Evolutionary conservation across 2,888 invertebrate species (phyloP).

Genomic region (Belgica antarctica): DNA sequence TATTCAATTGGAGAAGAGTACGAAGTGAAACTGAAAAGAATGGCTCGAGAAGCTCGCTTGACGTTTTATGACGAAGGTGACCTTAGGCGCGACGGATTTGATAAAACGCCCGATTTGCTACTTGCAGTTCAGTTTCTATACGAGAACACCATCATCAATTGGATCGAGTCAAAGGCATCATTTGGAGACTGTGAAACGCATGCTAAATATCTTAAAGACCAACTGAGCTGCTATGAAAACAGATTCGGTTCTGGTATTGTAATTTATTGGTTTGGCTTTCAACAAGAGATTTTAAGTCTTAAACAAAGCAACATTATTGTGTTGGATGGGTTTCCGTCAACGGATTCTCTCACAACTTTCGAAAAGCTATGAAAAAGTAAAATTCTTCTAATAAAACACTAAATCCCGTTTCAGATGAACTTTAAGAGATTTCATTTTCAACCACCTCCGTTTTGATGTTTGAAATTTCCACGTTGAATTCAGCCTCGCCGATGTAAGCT

Average conservation of each 20-base stretch:
- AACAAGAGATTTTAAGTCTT: conserved; percentile 61
- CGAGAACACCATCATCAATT: conserved; percentile 81
- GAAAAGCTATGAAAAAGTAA: conserved; percentile 3
- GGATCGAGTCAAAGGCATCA: conserved; percentile 96
- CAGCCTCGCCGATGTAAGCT: conserved; percentile 3
- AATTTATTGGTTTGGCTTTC: conserved; percentile 93
- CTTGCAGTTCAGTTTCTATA: conserved; percentile 84
- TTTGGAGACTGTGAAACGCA: conserved; percentile 85
- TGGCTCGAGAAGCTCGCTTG: conserved; percentile 58
- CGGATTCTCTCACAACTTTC: conserved; percentile 54
- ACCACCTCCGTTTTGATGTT: neutral
- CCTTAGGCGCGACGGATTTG: conserved; percentile 78
- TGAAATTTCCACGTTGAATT: conserved; percentile 28
- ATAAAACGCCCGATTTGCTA: conserved; percentile 93
- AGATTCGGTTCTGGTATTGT: conserved; percentile 90
- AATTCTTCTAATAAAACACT: neutral
- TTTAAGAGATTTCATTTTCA: neutral
- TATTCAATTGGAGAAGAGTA: conserved; percentile 81
- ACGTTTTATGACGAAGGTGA: conserved; percentile 74
- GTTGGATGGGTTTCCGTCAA: conserved; percentile 59
- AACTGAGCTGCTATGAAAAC: conserved; percentile 87
- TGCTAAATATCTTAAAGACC: conserved; percentile 75
- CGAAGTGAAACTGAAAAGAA: conserved; percentile 62
- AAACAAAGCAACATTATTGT: conserved; percentile 64
- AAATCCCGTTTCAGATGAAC: neutral